Evolutionary conservation across 2,113 vertebrate genomes (phyloP).

Genomic region (Aleadryas rufinucha): DNA sequence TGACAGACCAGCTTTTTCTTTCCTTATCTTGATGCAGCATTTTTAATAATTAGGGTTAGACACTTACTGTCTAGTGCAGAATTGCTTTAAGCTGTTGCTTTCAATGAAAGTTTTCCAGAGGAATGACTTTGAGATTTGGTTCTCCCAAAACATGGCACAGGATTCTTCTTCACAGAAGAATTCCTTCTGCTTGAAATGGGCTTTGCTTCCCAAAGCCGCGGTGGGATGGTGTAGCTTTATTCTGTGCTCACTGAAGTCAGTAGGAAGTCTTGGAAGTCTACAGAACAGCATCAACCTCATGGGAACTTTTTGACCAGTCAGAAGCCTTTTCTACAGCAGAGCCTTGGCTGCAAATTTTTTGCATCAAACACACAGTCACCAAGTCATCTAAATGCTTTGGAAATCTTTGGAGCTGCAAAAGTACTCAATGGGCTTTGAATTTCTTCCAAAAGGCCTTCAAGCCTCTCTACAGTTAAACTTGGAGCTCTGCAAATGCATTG

Average conservation of each 20-base stretch:
- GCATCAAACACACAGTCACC: neutral
- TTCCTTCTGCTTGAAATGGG: neutral
- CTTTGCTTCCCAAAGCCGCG: neutral
- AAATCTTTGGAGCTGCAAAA: neutral
- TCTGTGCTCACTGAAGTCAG: neutral
- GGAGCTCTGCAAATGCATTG: neutral
- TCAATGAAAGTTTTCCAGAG: neutral
- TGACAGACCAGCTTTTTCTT: neutral
- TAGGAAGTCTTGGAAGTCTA: neutral
- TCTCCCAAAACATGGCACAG: neutral
- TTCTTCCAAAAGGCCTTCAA: neutral
- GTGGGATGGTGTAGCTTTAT: neutral
- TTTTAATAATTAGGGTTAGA: neutral
- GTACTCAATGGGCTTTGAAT: neutral
- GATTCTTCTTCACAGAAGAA: neutral
- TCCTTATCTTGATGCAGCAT: neutral
- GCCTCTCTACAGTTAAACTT: neutral
- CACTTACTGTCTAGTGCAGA: neutral
- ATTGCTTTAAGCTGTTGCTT: neutral
- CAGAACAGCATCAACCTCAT: neutral
- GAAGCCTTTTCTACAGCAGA: neutral
- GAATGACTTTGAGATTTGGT: neutral
- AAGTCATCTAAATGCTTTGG: neutral
- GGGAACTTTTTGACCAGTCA: neutral
- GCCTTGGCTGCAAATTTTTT: neutral